Base-by-base conservation (phyloP, 2,888 invertebrate genomes). In the Stenoptilia bipunctidactyla region DNA sequence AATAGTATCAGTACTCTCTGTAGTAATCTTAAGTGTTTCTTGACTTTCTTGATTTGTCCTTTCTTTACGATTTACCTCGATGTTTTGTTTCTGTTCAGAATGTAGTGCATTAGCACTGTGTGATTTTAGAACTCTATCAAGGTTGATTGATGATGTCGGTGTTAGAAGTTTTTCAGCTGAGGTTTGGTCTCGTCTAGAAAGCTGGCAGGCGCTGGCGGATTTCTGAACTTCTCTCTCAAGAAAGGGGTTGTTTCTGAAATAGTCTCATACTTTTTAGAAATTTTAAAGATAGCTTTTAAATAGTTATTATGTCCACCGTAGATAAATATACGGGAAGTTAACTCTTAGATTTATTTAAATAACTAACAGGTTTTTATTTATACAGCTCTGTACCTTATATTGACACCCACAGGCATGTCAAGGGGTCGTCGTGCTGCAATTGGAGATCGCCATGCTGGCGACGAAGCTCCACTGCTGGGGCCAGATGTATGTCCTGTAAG, bases 381-480 rank as follows among this genome's bases (percentile, higher is more conserved):
- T n/a, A n/a, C n/a, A n/a, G n/a, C n/a, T n/a, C n/a, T n/a, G n/a
- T 53, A 80, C 83, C 80, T 75, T 39, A 83, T 83, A 47, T 83
- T 83, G 53, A 83, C 69, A 49, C 82, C 80, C 52, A 76, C 68
- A 9, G 83, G 83, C 83, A 83, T 82, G 40, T 83, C 82, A 37
- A 74, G 75, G 55, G 85, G 85, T 45, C 88, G 61, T 45, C 90
- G 71, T 56, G 90, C 90, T 4, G 86, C 67, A 3, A 84, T 73
- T 1, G 90, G 90, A 1, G 90, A 90, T 43, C 88, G 60, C 89
- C 89, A 89, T 6, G 87, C 86, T 1, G 89, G 89, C 1, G 89
- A 89, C n/a, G 86, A 86, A 1, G 88, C 85, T 2, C 89, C 89
- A 51, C 89, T 89, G 49, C 87, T 88, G 4, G 83, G 70, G 20